Evolutionary conservation across 2,797 vertebrate species (phyloP).

Genomic region (Poecilia wingei): DNA sequence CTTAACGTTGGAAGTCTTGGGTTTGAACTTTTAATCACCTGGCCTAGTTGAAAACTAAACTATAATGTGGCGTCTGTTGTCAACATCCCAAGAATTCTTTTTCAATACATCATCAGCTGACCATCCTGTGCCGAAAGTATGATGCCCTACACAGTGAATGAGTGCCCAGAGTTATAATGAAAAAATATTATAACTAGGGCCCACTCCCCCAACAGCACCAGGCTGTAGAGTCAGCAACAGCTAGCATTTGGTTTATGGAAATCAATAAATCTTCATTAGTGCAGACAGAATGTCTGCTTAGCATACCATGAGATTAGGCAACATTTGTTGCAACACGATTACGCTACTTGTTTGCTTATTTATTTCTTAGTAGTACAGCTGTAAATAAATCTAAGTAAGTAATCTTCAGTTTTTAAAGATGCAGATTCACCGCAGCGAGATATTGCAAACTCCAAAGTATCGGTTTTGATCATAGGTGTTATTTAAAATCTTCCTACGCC

Average conservation of each 20-base stretch:
- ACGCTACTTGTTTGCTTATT: not conserved
- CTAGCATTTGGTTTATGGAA: not conserved
- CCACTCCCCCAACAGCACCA: not conserved
- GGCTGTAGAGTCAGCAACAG: not conserved
- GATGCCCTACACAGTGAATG: not conserved
- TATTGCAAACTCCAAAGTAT: not conserved
- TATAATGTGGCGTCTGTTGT: not conserved
- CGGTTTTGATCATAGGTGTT: not conserved
- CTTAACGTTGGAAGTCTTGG: not conserved
- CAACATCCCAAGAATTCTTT: not conserved
- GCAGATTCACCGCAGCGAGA: not conserved
- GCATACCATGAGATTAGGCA: not conserved
- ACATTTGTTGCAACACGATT: not conserved
- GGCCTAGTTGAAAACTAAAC: not conserved
- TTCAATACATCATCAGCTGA: not conserved
- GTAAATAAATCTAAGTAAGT: not conserved
- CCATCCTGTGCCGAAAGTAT: not conserved
- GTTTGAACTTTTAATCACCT: too few relatives aligned
- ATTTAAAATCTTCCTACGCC: not conserved
- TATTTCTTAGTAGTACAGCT: not conserved
- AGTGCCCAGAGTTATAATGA: not conserved
- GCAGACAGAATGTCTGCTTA: not conserved
- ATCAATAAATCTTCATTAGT: not conserved
- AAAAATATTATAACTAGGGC: not conserved
- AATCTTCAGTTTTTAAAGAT: not conserved